These are phyloP conservation scores for Martes flavigula DNA, from an alignment of 2,797 vertebrate species.

Conservation along the genomic window DNA sequence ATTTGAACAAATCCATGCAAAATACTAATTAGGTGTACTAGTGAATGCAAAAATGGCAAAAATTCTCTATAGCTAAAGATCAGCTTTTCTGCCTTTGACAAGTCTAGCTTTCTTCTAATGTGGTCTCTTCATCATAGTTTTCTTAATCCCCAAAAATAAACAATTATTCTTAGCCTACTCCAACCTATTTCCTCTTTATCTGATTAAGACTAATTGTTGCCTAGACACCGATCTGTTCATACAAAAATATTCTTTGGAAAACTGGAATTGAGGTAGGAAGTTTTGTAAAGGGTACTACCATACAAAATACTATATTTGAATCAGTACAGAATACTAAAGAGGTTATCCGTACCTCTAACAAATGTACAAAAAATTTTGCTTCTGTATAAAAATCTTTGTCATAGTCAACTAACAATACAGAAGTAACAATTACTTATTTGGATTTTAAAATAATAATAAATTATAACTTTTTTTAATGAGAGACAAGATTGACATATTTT, in stretches of 20 bases:
- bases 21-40: not conserved
- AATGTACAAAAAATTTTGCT: not conserved
- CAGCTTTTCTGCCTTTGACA: not conserved
- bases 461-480: not conserved
- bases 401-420: not conserved
- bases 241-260: not conserved
- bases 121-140: not conserved
- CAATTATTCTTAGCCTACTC: not conserved
- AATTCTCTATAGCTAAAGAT: not conserved
- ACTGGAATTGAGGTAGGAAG: not conserved
- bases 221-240: not conserved
- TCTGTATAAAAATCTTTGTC: not conserved
- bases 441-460: not conserved
- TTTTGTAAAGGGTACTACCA: not conserved
- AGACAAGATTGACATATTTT: not conserved
- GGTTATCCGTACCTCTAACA: not conserved
- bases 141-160: not conserved
- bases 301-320: not conserved
- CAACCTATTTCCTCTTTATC: not conserved
- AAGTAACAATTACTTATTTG: not conserved
- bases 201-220: not conserved
- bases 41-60: not conserved
- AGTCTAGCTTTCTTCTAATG: not conserved
- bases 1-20: constrained; percentile 1
- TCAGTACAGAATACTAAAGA: not conserved